A percentile compares a stretch with the other conserved stretches of the same genome.
These are phyloP conservation scores for Hydrocynus forskahlii DNA, from an alignment of 2,797 vertebrate species.

Conservation along the genomic window DNA sequence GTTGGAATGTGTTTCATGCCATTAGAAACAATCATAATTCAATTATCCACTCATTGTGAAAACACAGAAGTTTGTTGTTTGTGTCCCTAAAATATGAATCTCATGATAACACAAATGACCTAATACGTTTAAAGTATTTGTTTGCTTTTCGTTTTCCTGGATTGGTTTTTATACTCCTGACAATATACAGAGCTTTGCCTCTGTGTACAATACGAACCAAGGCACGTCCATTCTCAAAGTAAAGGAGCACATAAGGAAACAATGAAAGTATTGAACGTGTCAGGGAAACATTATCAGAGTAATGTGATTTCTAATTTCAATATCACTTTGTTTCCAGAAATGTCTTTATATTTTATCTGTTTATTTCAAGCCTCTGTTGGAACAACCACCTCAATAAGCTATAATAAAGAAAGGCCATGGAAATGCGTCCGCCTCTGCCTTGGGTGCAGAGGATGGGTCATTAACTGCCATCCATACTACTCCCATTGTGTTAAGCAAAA, in stretches of 20 bases:
- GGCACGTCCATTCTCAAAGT: slow-evolving; percentile 6
- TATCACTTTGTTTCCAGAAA: slow-evolving; percentile 6
- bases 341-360: neutral
- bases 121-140: neutral
- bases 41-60: neutral
- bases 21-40: no score
- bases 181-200: slow-evolving; percentile 27
- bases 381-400: neutral
- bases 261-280: neutral
- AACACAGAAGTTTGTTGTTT: neutral
- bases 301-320: slow-evolving; percentile 12
- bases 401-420: neutral
- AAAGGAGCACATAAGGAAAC: neutral
- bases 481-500: neutral
- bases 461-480: neutral
- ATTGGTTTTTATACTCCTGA: slow-evolving; percentile 22
- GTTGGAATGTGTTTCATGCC: no score
- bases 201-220: slow-evolving; percentile 8
- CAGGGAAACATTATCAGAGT: neutral
- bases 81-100: neutral
- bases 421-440: neutral
- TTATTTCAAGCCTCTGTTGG: neutral
- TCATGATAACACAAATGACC: neutral
- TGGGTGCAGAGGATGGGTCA: neutral
- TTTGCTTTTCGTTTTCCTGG: neutral